Percentiles rank a stretch among this genome's conserved stretches.
phyloP scores from a whole-genome alignment of 2,888 invertebrate genomes.

The Caenorhabditis macrosperma region DNA sequence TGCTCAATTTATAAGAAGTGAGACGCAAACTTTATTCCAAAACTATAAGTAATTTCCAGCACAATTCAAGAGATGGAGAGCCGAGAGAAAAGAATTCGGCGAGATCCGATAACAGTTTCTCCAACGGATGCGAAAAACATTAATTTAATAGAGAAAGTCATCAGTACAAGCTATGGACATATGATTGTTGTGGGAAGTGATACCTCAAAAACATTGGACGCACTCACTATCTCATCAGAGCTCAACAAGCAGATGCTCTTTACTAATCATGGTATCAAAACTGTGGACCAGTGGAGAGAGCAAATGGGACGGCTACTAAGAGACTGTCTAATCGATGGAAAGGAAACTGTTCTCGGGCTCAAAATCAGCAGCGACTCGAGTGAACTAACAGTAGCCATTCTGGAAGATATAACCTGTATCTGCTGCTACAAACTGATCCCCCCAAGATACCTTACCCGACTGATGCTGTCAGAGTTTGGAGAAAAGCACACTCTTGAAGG shows the following conservation, averaged over 20 bases:
- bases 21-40: background rate
- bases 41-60: slow-evolving; percentile 16
- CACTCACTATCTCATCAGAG: slow-evolving; percentile 27
- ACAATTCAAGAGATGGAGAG: slow-evolving; percentile 8
- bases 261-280: slow-evolving; percentile 28
- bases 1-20: slow-evolving; percentile 50
- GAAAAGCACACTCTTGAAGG: slow-evolving; percentile 61
- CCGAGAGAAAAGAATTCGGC: slow-evolving; percentile 24
- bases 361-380: background rate
- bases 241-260: slow-evolving; percentile 28
- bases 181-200: slow-evolving; percentile 40
- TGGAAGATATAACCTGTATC: slow-evolving; percentile 37
- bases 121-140: slow-evolving; percentile 28
- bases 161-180: slow-evolving; percentile 11
- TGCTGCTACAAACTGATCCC: slow-evolving; percentile 42
- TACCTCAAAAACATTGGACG: slow-evolving; percentile 8
- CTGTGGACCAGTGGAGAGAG: slow-evolving; percentile 38
- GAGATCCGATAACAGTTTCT: slow-evolving; percentile 9
- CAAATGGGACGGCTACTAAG: slow-evolving; percentile 18
- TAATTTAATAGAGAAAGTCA: slow-evolving; percentile 45
- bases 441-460: slow-evolving; percentile 37
- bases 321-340: slow-evolving; percentile 53
- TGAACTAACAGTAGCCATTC: slow-evolving; percentile 3
- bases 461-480: slow-evolving; percentile 59
- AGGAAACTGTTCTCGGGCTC: slow-evolving; percentile 26